These are phyloP conservation scores for Apodemus sylvaticus DNA, from an alignment of 2,113 vertebrate genomes.

Conservation along the genomic window DNA sequence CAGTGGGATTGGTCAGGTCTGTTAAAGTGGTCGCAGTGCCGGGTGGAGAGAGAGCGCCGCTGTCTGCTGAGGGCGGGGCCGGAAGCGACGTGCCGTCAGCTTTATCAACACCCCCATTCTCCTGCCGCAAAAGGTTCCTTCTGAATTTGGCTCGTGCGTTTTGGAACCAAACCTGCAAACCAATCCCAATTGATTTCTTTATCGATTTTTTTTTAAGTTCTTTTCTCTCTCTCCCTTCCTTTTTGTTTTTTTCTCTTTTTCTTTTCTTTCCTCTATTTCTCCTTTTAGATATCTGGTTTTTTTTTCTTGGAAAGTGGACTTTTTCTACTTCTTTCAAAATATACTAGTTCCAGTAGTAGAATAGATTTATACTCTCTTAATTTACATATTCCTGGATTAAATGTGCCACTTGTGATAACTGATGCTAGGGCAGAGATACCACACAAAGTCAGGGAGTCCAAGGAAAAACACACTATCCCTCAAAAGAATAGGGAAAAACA, in stretches of 20 bases:
- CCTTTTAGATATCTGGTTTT: conserved; percentile 23
- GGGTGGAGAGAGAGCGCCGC: conserved; percentile 97
- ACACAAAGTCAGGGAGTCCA: background rate
- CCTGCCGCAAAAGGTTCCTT: conserved; percentile 99
- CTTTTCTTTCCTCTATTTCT: conserved; percentile 19
- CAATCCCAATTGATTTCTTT: conserved; percentile 98
- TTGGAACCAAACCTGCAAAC: conserved; percentile 99
- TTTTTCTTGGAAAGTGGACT: background rate
- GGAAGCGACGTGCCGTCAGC: conserved; percentile 98
- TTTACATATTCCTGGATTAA: background rate
- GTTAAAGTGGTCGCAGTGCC: conserved; percentile 99
- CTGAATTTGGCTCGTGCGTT: conserved; percentile 99
- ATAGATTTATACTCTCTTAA: background rate
- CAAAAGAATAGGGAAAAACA: background rate
- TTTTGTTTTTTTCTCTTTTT: conserved; percentile 54
- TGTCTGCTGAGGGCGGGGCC: conserved; percentile 97
- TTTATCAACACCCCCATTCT: conserved; percentile 99
- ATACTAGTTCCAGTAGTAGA: background rate
- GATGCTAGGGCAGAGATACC: background rate
- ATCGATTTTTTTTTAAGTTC: conserved; percentile 87
- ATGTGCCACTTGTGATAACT: background rate
- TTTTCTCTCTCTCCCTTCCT: conserved; percentile 25
- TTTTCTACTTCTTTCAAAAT: conserved; percentile 20
- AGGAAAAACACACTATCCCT: background rate
- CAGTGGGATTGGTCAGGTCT: conserved; percentile 99